These are phyloP conservation scores for Aurelia aurita complex sp. Pacific DNA, from an alignment of 30 jellyfish, hydroid and myxozoan genomes.

Conservation along the genomic window DNA sequence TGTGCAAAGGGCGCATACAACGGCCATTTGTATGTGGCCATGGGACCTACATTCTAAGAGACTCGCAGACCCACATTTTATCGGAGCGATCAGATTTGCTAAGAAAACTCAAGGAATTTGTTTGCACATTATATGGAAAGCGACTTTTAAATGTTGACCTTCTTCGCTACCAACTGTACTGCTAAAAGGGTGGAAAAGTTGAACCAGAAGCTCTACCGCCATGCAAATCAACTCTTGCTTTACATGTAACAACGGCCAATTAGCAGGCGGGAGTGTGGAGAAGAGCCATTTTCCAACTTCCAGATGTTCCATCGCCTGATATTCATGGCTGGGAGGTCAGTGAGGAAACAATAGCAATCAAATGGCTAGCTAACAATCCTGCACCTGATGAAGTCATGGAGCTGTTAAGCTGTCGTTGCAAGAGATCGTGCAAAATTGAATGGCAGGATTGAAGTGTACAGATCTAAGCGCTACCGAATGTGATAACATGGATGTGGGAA, in stretches of 20 bases:
- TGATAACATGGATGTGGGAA: conserved; percentile 3
- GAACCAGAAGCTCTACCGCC: conserved; percentile 39
- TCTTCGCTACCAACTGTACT: conserved; percentile 26
- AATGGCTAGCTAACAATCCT: conserved; percentile 41
- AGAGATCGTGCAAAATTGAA: too few relatives aligned
- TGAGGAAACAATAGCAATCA: conserved; percentile 25
- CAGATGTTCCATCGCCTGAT: conserved; percentile 67
- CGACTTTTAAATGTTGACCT: conserved; percentile 4
- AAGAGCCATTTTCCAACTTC: neutral
- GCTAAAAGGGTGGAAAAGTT: conserved; percentile 53
- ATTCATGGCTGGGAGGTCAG: conserved; percentile 45
- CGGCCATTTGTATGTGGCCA: too few relatives aligned
- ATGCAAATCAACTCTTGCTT: conserved; percentile 14
- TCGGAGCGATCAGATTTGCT: neutral
- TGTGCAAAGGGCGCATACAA: too few relatives aligned
- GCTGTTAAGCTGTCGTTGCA: too few relatives aligned
- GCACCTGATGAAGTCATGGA: conserved; percentile 32
- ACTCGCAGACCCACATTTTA: too few relatives aligned
- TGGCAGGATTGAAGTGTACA: too few relatives aligned
- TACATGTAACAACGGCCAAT: conserved; percentile 37
- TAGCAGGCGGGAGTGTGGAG: conserved; percentile 61
- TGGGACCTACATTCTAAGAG: too few relatives aligned
- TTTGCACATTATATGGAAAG: conserved; percentile 23
- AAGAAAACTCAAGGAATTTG: conserved; percentile 30
- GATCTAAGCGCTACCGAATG: neutral